Base-by-base conservation (phyloP, 2,113 vertebrate genomes). In the Cyanocitta stelleri region DNA sequence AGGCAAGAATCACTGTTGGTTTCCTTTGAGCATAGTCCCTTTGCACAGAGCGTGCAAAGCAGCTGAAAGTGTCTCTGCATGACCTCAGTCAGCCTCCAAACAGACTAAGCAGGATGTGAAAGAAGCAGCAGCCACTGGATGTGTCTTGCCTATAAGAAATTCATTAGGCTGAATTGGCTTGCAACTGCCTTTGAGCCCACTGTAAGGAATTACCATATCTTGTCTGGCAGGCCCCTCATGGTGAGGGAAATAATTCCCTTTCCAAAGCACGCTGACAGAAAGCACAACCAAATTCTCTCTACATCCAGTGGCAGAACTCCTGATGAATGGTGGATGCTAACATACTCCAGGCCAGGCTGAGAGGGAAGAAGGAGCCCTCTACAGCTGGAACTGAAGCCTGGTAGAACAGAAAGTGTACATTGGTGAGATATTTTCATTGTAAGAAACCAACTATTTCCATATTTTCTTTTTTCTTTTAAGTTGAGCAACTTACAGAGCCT, bases 61-160 rank as follows among this genome's bases (percentile, higher is more conserved):
- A 92, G 73, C 68, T 93, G 29, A n/a, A 90, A 90, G 16, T 67
- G 46, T 84, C 85, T 95, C 87, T 91, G 88, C 75, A 61, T 88
- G 89, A 94, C 95, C 90, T 92, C 82, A 94, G 68, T 23, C 87
- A 94, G 72, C 90, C 85, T 94, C 91, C 81, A 64, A 91, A 91
- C 63, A 94, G 59, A 77, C 48, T 41, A 41, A 86, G 72, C 55
- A 94, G 43, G 39, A 61, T 58, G 35, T n/a, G 30, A 48, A 86
- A 71, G 56, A 58, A 91, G 43, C 1, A 87, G 80, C 64, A 89
- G 39, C 19, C 79, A 71, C 27, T 77, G 85, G 90, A 56, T 68
- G 67, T 78, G 64, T 35, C 86, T 75, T 86, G 35, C 33, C 52
- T 33, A 11, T 66, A 75, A 95, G 90, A 92, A 79, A 93, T 91